phyloP scores from a whole-genome alignment of 2,888 invertebrate species.

The Digitonthophagus gazella region DNA sequence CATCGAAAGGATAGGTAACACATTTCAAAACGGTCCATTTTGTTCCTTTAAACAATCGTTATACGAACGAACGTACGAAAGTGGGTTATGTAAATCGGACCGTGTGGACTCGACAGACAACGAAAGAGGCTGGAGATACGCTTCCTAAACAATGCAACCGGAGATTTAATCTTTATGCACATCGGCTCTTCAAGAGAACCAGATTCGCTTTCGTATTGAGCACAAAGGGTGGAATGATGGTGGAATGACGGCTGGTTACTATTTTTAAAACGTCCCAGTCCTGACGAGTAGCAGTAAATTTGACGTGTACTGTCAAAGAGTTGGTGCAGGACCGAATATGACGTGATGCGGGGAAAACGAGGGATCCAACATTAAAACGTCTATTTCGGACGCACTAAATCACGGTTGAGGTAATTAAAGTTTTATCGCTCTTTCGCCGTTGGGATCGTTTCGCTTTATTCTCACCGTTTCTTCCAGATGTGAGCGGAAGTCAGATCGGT shows the following conservation, averaged over 20 bases:
- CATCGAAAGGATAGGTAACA: neutral
- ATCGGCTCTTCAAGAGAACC: constrained; percentile 3
- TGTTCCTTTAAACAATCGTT: constrained; percentile 13
- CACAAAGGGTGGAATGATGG: no score
- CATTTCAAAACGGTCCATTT: neutral
- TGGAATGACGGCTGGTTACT: no score
- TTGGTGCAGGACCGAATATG: neutral
- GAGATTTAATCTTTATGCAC: constrained; percentile 8
- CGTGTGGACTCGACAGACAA: constrained; percentile 9
- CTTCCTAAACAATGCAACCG: constrained; percentile 7
- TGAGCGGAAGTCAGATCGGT: neutral
- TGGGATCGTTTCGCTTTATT: neutral
- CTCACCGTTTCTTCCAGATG: neutral
- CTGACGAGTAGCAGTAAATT: neutral
- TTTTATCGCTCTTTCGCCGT: neutral
- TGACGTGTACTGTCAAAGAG: neutral
- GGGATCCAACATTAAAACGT: neutral
- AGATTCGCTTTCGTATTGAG: constrained; percentile 7
- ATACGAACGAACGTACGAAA: constrained; percentile 5
- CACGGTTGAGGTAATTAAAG: neutral
- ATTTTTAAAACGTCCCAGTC: neutral
- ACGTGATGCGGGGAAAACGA: neutral
- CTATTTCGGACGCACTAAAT: neutral
- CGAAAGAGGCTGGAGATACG: constrained; percentile 1
- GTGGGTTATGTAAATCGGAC: constrained; percentile 17